A percentile compares a stretch with the other conserved stretches of the same genome.
phyloP scores from a whole-genome alignment of 2,888 invertebrate genomes.

The Syrista parreyssii region DNA sequence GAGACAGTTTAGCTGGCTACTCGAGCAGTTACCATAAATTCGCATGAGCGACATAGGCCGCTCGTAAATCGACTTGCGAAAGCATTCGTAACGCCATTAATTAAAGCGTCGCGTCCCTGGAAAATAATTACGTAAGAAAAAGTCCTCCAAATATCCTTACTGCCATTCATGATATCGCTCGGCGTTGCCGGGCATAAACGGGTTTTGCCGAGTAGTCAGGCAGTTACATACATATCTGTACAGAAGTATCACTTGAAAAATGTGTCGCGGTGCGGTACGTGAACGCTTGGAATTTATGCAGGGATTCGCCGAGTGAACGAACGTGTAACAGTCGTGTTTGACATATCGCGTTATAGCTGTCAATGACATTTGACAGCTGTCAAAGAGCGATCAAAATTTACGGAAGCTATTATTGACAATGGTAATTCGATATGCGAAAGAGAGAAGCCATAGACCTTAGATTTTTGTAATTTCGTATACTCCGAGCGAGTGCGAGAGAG shows the following conservation, averaged over 20 bases:
- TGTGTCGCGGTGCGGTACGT: not conserved
- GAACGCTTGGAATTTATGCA: not conserved
- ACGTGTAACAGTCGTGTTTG: not conserved
- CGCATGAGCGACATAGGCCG: conserved; percentile 11
- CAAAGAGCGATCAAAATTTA: too few species aligned
- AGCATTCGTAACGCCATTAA: conserved; percentile 46
- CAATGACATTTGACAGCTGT: too few species aligned
- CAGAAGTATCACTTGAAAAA: not conserved
- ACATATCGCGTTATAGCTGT: too few species aligned
- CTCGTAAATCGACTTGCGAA: conserved; percentile 47
- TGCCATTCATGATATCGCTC: conserved; percentile 38
- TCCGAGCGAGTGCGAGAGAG: not conserved
- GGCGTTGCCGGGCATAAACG: not conserved
- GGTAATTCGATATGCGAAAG: not conserved
- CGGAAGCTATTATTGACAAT: too few species aligned
- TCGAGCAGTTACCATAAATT: conserved; percentile 17
- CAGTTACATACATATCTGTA: not conserved
- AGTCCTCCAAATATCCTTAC: conserved; percentile 35
- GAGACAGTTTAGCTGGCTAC: not conserved
- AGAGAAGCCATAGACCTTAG: not conserved
- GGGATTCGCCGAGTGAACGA: not conserved
- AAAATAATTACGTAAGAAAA: conserved; percentile 40
- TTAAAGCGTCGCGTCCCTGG: conserved; percentile 34
- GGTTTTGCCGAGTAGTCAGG: not conserved
- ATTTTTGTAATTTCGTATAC: not conserved